Percentiles rank a stretch among this genome's conserved stretches.
These are phyloP conservation scores for Pseudobourletiella spinata DNA, from an alignment of 1,140 invertebrate species.

Conservation along the genomic window DNA sequence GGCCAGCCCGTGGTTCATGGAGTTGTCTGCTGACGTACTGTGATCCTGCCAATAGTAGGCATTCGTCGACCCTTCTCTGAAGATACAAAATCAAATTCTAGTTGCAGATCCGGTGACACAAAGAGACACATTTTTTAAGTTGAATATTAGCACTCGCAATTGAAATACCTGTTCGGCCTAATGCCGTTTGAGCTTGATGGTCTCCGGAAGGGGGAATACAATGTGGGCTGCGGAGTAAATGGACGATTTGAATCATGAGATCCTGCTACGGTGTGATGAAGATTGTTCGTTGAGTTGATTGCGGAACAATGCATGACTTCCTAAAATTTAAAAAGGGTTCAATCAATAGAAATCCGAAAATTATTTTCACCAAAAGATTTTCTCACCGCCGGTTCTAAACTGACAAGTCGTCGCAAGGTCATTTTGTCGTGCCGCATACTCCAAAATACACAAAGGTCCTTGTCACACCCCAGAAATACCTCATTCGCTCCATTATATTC, in stretches of 20 bases:
- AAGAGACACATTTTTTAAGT: too few relatives aligned
- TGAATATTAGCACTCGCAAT: background rate
- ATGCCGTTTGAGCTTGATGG: background rate
- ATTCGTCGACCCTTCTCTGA: slow-evolving; percentile 24
- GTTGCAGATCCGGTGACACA: too few relatives aligned
- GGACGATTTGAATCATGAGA: background rate
- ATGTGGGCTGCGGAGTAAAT: slow-evolving; percentile 1
- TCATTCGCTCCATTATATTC: slow-evolving; percentile 23
- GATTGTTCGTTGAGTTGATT: background rate
- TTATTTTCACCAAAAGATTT: too few relatives aligned
- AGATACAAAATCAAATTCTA: too few relatives aligned
- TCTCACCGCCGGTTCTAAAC: slow-evolving; percentile 15
- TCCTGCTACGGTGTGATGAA: background rate
- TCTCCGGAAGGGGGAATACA: slow-evolving; percentile 14
- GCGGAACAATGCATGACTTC: background rate
- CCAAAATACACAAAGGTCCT: slow-evolving; percentile 34
- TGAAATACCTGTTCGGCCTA: background rate
- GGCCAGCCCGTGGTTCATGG: slow-evolving; percentile 13
- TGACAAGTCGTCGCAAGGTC: slow-evolving; percentile 17
- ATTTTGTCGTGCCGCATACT: slow-evolving; percentile 26
- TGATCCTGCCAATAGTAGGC: slow-evolving; percentile 30
- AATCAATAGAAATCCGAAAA: too few relatives aligned
- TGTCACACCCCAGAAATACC: slow-evolving; percentile 24
- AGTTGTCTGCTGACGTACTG: background rate
- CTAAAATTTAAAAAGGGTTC: background rate